These are phyloP conservation scores for Listronotus oregonensis DNA, from an alignment of 1,140 invertebrate species.

Conservation along the genomic window DNA sequence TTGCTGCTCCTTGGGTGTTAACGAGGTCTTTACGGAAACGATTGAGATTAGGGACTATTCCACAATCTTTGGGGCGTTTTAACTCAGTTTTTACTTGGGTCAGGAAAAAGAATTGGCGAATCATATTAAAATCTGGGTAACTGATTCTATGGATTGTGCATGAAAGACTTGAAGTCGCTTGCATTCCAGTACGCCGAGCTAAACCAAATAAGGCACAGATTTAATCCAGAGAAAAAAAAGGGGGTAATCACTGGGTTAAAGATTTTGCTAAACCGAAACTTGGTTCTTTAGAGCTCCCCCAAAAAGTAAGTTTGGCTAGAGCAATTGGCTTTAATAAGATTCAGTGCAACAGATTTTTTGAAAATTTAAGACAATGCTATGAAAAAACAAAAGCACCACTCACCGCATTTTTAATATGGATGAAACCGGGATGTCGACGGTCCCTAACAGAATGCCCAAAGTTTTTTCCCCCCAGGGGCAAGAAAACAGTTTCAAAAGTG, in stretches of 20 bases:
- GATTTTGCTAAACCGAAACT: neutral
- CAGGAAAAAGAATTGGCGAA: slow-evolving; percentile 39
- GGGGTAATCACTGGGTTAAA: slow-evolving; percentile 32
- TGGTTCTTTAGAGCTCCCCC: neutral
- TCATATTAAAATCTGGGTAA: slow-evolving; percentile 42
- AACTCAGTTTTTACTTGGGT: neutral
- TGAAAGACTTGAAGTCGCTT: slow-evolving; percentile 35
- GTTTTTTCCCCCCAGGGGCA: slow-evolving; percentile 46
- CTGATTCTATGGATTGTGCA: slow-evolving; percentile 41
- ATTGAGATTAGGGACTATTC: slow-evolving; percentile 1
- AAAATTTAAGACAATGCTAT: neutral
- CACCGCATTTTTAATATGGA: slow-evolving; percentile 45
- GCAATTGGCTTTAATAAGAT: too few species aligned
- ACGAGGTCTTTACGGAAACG: slow-evolving; percentile 1
- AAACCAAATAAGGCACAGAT: slow-evolving; percentile 20
- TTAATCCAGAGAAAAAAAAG: slow-evolving; percentile 22
- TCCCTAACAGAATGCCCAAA: slow-evolving; percentile 43
- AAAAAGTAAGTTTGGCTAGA: neutral
- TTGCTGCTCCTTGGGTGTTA: neutral
- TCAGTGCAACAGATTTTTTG: neutral
- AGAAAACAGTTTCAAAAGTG: slow-evolving; percentile 44
- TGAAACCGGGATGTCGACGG: slow-evolving; percentile 49
- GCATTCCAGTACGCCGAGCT: slow-evolving; percentile 46
- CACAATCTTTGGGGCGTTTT: slow-evolving; percentile 1
- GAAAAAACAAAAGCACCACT: neutral